These are phyloP conservation scores for Cephalopholis sonnerati DNA, from an alignment of 2,113 vertebrate genomes.

Conservation along the genomic window DNA sequence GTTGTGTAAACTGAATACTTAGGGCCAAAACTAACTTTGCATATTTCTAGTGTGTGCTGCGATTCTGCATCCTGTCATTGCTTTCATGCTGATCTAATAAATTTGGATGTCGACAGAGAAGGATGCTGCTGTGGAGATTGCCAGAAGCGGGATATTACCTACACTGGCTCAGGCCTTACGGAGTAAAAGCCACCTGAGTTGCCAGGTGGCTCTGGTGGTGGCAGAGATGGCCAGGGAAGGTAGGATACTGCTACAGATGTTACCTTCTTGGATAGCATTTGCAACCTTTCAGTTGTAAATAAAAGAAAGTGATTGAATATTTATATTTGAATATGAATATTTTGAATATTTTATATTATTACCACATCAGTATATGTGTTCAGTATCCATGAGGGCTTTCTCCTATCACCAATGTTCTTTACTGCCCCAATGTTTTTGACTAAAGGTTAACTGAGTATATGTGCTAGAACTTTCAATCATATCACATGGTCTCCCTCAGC, in stretches of 20 bases:
- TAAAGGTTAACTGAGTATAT: too few relatives aligned
- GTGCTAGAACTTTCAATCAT: too few relatives aligned
- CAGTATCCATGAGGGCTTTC: too few relatives aligned
- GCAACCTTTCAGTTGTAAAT: too few relatives aligned
- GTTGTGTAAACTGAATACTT: not conserved
- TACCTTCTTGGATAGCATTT: not conserved
- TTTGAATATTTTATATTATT: too few relatives aligned
- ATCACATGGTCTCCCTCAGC: too few relatives aligned
- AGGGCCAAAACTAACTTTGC: not conserved
- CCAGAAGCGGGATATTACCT: slow-evolving; percentile 83
- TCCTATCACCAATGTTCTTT: too few relatives aligned
- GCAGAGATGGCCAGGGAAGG: slow-evolving; percentile 90
- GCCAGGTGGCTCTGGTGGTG: slow-evolving; percentile 87
- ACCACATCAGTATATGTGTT: too few relatives aligned
- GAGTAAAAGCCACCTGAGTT: slow-evolving; percentile 78
- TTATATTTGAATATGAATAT: too few relatives aligned
- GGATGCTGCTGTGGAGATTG: slow-evolving; percentile 81
- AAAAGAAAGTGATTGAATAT: too few relatives aligned
- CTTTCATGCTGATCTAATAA: not conserved
- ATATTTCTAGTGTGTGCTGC: not conserved
- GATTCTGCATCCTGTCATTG: not conserved
- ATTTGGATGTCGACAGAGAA: slow-evolving; percentile 81
- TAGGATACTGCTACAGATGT: slow-evolving; percentile 46
- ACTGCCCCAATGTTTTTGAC: too few relatives aligned
- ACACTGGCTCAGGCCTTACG: slow-evolving; percentile 82